Conservation (phyloP, 2,797 vertebrate species). For the Sebastes matsubarae region DNA sequence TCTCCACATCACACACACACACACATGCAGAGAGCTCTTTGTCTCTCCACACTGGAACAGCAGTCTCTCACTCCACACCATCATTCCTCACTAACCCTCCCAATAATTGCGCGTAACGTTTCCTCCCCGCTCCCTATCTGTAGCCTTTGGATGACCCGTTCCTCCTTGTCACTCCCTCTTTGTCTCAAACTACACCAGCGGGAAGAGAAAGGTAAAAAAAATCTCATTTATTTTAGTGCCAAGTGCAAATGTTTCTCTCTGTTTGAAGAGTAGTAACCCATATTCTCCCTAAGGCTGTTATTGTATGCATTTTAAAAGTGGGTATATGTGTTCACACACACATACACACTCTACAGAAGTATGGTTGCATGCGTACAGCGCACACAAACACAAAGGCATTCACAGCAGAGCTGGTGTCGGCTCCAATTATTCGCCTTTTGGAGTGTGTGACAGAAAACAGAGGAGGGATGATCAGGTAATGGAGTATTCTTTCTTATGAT, state of each 20-base stretch:
- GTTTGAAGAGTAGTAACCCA: slow-evolving; percentile 31
- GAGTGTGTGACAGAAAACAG: slow-evolving; percentile 58
- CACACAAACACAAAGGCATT: slow-evolving; percentile 28
- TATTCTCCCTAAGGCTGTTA: slow-evolving; percentile 3
- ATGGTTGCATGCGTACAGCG: not conserved
- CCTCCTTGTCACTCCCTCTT: slow-evolving; percentile 63
- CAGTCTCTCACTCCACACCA: slow-evolving; percentile 32
- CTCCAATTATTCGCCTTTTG: slow-evolving; percentile 50
- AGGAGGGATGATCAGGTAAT: slow-evolving; percentile 67
- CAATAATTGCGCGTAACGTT: slow-evolving; percentile 61
- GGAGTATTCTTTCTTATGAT: slow-evolving; percentile 70
- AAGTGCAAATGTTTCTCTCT: slow-evolving; percentile 38
- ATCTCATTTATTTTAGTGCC: slow-evolving; percentile 52
- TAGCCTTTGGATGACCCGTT: slow-evolving; percentile 64
- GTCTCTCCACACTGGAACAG: slow-evolving; percentile 20
- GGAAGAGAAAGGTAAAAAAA: slow-evolving; percentile 42
- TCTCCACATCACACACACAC: slow-evolving; percentile 11
- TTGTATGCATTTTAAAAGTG: slow-evolving; percentile 22
- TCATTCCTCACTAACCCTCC: slow-evolving; percentile 40
- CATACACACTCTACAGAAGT: slow-evolving; percentile 13
- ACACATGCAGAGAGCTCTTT: slow-evolving; percentile 1
- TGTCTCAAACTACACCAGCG: slow-evolving; percentile 54
- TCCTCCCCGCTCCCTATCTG: slow-evolving; percentile 48
- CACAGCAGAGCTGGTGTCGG: slow-evolving; percentile 47
- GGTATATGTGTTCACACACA: not conserved